Evolutionary conservation across 2,888 invertebrate species (phyloP).

Genomic region (Lochmaea crataegi): DNA sequence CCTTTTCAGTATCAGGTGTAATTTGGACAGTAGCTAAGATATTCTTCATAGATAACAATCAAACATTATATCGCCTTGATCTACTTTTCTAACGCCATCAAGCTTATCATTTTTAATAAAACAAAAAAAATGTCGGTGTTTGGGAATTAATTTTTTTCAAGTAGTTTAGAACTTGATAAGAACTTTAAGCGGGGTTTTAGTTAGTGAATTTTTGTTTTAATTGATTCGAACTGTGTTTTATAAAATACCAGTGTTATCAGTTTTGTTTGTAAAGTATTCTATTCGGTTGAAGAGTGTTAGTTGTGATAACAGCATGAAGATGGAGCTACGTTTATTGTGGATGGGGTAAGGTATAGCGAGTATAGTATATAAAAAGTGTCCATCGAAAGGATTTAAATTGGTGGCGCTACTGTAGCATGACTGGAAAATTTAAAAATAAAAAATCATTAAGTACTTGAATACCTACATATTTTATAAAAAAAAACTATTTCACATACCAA

Average conservation of each 20-base stretch:
- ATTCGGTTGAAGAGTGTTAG: background rate
- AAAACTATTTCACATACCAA: too few species aligned
- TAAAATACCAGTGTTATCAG: background rate
- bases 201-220: too few species aligned
- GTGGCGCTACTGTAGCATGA: too few species aligned
- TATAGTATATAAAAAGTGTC: too few species aligned
- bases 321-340: slow-evolving; percentile 43
- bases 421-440: too few species aligned
- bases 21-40: slow-evolving; percentile 41
- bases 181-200: too few species aligned
- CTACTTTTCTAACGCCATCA: slow-evolving; percentile 1
- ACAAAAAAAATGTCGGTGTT: background rate
- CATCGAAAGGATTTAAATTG: too few species aligned
- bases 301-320: slow-evolving; percentile 14
- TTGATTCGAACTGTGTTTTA: background rate
- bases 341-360: slow-evolving; percentile 44
- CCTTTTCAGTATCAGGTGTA: slow-evolving; percentile 45
- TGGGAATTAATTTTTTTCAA: too few species aligned
- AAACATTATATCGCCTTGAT: background rate
- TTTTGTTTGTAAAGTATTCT: background rate
- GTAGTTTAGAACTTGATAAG: too few species aligned
- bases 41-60: slow-evolving; percentile 18
- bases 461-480: too few species aligned
- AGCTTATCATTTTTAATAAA: slow-evolving; percentile 3
- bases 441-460: too few species aligned